Evolutionary conservation across 2,888 invertebrate species (phyloP), one percentile per base, ranked within the genome.

Genomic region (Anthoptus insignis): DNA sequence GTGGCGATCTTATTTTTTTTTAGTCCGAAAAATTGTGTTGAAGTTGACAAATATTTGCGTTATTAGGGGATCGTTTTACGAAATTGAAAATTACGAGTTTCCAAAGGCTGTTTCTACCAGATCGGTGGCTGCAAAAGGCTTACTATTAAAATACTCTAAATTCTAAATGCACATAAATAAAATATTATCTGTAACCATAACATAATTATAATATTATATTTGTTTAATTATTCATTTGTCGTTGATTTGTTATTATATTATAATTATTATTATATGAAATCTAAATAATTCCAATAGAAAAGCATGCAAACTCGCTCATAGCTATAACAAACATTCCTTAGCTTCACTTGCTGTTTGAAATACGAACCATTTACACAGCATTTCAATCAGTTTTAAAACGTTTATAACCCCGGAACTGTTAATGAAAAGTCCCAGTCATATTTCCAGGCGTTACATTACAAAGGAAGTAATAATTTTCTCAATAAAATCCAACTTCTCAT

Each of bases 401-500:
- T 60, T 60, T 53, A 60, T 53, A 14, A 11, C 32, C 60, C 45
- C 60, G 60, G 60, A 60, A 60, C 14, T 45, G 22, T 29, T 42
- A 58, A 47, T 49, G 59, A 59, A 59, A 59, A 58, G 16, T 37
- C 34, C n/a, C 59, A 34, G 29, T 14, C 21, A 34, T 27, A 21
- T 52, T 37, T 24, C 39, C 39, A 52, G 22, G 39, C 22, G 22
- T 60, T 53, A 53, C 13, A 21, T 45, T 53, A 21, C 52, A 45
- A 53, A 60, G 77, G 80, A 83, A 88, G 85, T 80, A 81, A 87
- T 86, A 84, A 86, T 80, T 82, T 79, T 79, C 73, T 79, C 79
- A 83, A 85, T 87, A 87, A 86, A 87, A 86, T 76, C 75, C 71
- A 71, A 70, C 71, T 64, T 69, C 70, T 70, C 70, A 19, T 42